Evolutionary conservation across 2,113 vertebrate genomes (phyloP), one percentile per base, ranked within the genome.

Genomic region (Cyanistes caeruleus): DNA sequence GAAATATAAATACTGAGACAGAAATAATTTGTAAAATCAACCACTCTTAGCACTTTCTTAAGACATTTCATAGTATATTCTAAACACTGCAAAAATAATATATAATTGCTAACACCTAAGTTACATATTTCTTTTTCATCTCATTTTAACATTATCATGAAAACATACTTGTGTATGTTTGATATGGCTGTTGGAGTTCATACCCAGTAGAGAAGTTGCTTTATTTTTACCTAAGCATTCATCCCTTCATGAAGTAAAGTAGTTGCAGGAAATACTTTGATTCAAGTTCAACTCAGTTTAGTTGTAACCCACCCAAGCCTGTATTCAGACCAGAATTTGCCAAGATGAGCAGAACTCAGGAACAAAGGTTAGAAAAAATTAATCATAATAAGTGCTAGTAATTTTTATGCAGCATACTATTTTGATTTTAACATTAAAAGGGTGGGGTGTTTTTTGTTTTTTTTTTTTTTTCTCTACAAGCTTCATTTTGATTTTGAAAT

Each of bases 1-100:
- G 79, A 90, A 97, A 90, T 80, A 76, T 23, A 90, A 82, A 89
- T 30, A 85, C 46, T 62, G 55, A 93, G 13, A 87, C 74, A 89
- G n/a, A 77, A 81, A 87, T 25, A 64, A 60, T 33, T 73, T 49
- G 11, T 25, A 69, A 91, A 81, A 84, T 41, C 49, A 88, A 68
- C 13, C 33, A 72, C n/a, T 81, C 53, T 76, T 62, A 76, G 24
- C 5, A 59, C 31, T 80, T 87, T 64, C 30, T 77, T 69, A 84
- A 60, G 35, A 62, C 33, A 74, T 84, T 73, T 73, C 53, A 89
- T 11, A 73, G n/a, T 11, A 60, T 9, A 28, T 37, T 65, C 37
- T 68, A 44, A 79, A 76, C 24, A 49, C 37, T 56, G 44, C 23
- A 90, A 90, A 62, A 90, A 64, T 27, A 83, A 48, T 19, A 41